Base-by-base conservation (phyloP, 2,797 vertebrate genomes). In the Enteromius paludinosus region DNA sequence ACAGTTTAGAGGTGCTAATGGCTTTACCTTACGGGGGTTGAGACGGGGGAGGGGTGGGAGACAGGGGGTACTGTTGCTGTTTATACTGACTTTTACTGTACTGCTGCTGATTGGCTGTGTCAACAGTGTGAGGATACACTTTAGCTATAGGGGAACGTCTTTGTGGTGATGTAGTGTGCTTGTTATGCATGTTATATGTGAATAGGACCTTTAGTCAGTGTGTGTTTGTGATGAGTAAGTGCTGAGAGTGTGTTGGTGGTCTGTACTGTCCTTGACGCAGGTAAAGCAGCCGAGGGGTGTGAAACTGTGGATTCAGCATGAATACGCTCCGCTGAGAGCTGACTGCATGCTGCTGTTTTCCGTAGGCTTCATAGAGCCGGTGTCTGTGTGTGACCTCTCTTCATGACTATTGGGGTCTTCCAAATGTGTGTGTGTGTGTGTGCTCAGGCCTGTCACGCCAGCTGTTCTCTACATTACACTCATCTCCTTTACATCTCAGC, bases 11-110 rank as follows among this genome's bases (percentile, higher is more conserved):
- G 87, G 83, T 88, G 83, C 54, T 88, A 86, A 88, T 89, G 86
- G 79, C 83, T 88, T 89, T 87, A 88, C 87, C 86, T 89, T 86
- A 86, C 43, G 62, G 85, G 78, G 83, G 52, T 70, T 83, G 59
- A 83, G 65, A 66, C 20, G 90, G 89, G 86, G 81, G 84, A 83
- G 59, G 84, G 74, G 85, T 78, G 77, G 52, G 65, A 82, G 56
- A 54, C 82, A 49, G 66, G 70, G 65, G 62, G 76, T 43, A 79
- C 41, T 56, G 70, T 56, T 79, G 38, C 68, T 72, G 74, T 79
- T 79, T 79, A 45, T 59, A 61, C 73, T 71, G 28, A 65, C 69
- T 83, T 73, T 80, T 59, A 52, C 30, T 75, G 62, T 83, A 54
- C 35, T 41, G 28, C 15, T 76, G 45, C 45, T 47, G 64, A 54